Base-by-base conservation (phyloP, 2,113 vertebrate species). In the Anthoscopus minutus region DNA sequence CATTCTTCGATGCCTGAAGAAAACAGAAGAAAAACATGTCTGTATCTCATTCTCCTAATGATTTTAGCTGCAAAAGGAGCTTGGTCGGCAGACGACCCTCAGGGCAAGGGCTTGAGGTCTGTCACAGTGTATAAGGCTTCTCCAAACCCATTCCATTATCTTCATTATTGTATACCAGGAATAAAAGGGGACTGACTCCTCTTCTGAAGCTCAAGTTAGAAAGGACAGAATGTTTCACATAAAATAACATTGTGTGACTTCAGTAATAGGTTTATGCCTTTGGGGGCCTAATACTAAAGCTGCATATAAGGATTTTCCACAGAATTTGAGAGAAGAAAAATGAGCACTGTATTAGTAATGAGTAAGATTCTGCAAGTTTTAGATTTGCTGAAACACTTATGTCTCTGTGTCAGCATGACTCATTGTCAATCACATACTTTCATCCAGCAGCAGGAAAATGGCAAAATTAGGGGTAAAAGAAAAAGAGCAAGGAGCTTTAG, bases 81-180 rank as follows among this genome's bases (percentile, higher is more conserved):
- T 38, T 73, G 61, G 76, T 94, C 9, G 67, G 72, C n/a, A 94
- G 93, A 91, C 47, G 85, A 96, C 91, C 95, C 94, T 90, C 64
- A 33, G 53, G 77, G 85, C 78, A 86, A 90, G 91, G 80, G 86
- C 87, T 92, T 88, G 90, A 96, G 74, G 53, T 94, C 76, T 92
- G 89, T 93, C 92, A 91, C 85, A 93, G 93, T 62, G 93, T 64
- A 67, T 97, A 95, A 96, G 89, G 96, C 79, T 96, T 85, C 89
- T 95, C 91, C 93, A 95, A 97, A 95, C 77, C 92, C 92, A 95
- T 94, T 94, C 56, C 91, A 95, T 96, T 97, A 96, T 96, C 96
- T 97, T 96, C 92, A 96, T 97, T 95, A 96, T 95, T 92, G 96
- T 95, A 97, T 11, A 95, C 80, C 92, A 96, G 92, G 83, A 96